Evolutionary conservation across 2,797 vertebrate genomes (phyloP).

Genomic region (Picus viridis): DNA sequence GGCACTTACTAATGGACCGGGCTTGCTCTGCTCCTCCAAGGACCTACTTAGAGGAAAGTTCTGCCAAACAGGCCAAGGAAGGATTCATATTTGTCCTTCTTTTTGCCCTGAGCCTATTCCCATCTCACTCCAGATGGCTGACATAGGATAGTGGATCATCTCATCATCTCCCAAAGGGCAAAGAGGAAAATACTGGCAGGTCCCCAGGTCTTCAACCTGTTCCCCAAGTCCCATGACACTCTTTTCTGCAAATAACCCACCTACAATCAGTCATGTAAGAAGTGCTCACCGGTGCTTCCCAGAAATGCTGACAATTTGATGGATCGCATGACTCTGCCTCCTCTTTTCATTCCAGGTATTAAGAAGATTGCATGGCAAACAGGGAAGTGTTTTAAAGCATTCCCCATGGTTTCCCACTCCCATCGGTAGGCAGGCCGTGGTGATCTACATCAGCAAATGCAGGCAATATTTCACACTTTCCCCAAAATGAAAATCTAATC

Average conservation of each 20-base stretch:
- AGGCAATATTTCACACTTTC: background rate
- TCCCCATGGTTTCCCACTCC: background rate
- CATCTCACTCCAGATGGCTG: background rate
- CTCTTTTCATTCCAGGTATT: slow-evolving; percentile 19
- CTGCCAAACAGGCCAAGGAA: background rate
- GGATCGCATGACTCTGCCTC: background rate
- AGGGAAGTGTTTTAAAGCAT: background rate
- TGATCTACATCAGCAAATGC: background rate
- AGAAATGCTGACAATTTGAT: background rate
- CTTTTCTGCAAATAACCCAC: background rate
- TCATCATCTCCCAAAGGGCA: fast-evolving
- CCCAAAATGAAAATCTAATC: background rate
- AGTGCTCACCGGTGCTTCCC: background rate
- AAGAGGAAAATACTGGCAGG: background rate
- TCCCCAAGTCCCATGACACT: background rate
- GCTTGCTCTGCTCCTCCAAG: background rate
- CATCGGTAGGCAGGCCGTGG: fast-evolving
- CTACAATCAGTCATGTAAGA: background rate
- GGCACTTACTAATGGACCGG: slow-evolving; percentile 47
- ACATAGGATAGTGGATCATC: background rate
- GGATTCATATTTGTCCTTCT: background rate
- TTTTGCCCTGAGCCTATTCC: background rate
- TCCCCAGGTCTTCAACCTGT: background rate
- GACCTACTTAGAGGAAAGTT: background rate
- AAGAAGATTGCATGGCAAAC: background rate